Base-by-base conservation (phyloP, 2,113 vertebrate species). In the Anarhynchus alexandrinus region DNA sequence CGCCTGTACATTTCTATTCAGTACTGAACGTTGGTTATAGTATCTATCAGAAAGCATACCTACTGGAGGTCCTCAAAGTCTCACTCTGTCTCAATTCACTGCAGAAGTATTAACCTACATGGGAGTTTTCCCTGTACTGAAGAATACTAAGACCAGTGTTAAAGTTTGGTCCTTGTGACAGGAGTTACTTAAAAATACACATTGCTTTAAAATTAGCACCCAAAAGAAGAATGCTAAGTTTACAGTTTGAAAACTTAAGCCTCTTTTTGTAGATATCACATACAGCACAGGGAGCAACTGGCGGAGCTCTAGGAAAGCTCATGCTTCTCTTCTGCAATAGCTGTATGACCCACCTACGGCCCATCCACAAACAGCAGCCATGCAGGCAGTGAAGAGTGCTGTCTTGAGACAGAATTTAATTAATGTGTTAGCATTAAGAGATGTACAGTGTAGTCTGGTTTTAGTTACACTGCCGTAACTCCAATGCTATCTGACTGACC, bases 361-460 rank as follows among this genome's bases (percentile, higher is more conserved):
- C 36, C 30, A 22, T 23, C 67, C 64, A 57, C 55, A n/a, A 32
- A 62, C 22, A 81, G n/a, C 84, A 70, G 47, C 12, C 32, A 4
- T 9, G 12, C 1, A 42, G 58, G 55, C 59, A 26, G 26, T 0
- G 12, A 74, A 3, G 30, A 67, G 51, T 0, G 0, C 26, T 54
- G 69, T 10, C 22, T 7, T 10, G 14, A 82, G 52, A n/a, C 3
- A 9, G 57, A 32, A 25, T 59, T 64, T 51, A 72, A 82, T 32
- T 30, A 26, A 22, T 1, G 8, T 11, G 34, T 16, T 57, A 65
- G 49, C 73, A 36, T 18, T 13, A 27, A 32, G n/a, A 15, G 26
- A 22, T 9, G 27, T 3, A 12, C n/a, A 11, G 18, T 0, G 15
- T 19, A 30, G 34, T 5, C 42, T 23, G 1, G 14, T 29, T 69